Evolutionary conservation across 2,888 invertebrate genomes (phyloP).

Genomic region (Mythimna vitellina): DNA sequence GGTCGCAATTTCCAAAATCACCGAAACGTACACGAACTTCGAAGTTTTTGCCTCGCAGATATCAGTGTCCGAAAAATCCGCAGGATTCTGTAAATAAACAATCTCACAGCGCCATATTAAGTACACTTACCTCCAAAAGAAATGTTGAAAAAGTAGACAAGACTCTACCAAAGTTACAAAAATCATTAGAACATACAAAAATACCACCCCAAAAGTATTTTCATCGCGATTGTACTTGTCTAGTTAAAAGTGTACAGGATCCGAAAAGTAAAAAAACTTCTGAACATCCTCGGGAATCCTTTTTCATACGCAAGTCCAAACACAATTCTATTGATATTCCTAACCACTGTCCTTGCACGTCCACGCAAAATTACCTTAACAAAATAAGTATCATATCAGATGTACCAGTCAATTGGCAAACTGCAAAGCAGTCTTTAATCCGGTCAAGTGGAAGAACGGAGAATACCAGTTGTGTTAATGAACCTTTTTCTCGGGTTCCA

Average conservation of each 20-base stretch:
- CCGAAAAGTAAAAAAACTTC: not conserved
- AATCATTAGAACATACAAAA: not conserved
- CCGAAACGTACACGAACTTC: not conserved
- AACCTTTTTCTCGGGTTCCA: slow-evolving; percentile 4
- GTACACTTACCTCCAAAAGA: not conserved
- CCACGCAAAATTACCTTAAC: not conserved
- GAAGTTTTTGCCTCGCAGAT: not conserved
- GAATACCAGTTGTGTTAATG: not conserved
- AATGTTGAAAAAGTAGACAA: not conserved
- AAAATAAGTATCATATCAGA: not conserved
- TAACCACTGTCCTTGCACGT: not conserved
- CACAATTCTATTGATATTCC: not conserved
- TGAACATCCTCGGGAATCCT: not conserved
- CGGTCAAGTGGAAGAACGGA: not conserved
- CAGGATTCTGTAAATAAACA: not conserved
- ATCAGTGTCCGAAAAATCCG: not conserved
- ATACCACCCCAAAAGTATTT: not conserved
- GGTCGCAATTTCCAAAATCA: not conserved
- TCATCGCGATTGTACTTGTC: not conserved
- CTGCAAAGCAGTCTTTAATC: not conserved
- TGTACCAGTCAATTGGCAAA: not conserved
- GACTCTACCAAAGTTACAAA: not conserved
- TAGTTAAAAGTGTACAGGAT: not conserved
- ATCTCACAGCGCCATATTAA: not conserved
- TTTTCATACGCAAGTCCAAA: slow-evolving; percentile 4